Evolutionary conservation across 2,888 invertebrate species (phyloP).

Genomic region (Coenonympha glycerion): DNA sequence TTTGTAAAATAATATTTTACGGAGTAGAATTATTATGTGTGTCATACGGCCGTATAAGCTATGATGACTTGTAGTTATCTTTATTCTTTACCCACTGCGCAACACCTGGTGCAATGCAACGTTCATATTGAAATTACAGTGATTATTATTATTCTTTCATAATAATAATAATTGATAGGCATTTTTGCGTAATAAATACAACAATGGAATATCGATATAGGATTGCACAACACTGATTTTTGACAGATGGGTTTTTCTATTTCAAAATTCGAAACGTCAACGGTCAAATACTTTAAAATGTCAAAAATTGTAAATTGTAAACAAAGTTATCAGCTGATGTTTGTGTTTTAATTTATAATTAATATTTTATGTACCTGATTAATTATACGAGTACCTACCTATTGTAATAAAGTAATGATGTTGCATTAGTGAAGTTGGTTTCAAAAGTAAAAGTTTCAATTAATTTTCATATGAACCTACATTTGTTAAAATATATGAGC

Average conservation of each 20-base stretch:
- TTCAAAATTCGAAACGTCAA: too few relatives aligned
- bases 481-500: too few relatives aligned
- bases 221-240: constrained; percentile 34
- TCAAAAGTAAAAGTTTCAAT: too few relatives aligned
- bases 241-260: not conserved
- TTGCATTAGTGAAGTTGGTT: too few relatives aligned
- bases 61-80: constrained; percentile 23
- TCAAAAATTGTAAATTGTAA: not conserved
- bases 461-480: too few relatives aligned
- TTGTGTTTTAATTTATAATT: not conserved
- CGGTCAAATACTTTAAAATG: not conserved
- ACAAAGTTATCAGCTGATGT: not conserved
- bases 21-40: too few relatives aligned
- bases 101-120: constrained; percentile 31
- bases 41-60: too few relatives aligned
- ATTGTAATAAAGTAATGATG: too few relatives aligned
- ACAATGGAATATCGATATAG: constrained; percentile 15
- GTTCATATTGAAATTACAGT: constrained; percentile 15
- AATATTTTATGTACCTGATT: not conserved
- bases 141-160: not conserved
- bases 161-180: not conserved
- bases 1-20: not conserved
- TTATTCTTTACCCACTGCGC: constrained; percentile 34
- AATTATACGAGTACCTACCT: too few relatives aligned
- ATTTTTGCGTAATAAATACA: not conserved